These are phyloP conservation scores for Papilio demoleus DNA, from an alignment of 2,888 invertebrate genomes.

Conservation along the genomic window DNA sequence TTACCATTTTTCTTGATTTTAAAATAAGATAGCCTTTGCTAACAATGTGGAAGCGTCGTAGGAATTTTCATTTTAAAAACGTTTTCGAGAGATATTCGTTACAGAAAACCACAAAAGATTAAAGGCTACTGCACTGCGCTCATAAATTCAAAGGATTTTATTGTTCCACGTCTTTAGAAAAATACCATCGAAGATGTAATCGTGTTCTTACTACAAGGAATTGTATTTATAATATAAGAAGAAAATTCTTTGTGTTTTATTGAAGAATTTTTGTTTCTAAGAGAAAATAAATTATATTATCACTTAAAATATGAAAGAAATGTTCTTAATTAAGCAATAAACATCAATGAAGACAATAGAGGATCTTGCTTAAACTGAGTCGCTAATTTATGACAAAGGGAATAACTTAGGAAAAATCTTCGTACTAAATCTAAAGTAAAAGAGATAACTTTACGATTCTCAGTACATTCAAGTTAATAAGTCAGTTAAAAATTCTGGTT, in stretches of 20 bases:
- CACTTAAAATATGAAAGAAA: too few relatives aligned
- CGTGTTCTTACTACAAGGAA: background rate
- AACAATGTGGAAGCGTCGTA: constrained; percentile 7
- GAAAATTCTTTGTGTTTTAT: background rate
- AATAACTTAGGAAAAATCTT: too few relatives aligned
- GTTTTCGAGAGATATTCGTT: constrained; percentile 10
- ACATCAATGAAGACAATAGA: too few relatives aligned
- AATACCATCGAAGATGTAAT: constrained; percentile 8
- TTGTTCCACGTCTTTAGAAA: constrained; percentile 1
- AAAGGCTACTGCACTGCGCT: constrained; percentile 10
- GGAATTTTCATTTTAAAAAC: constrained; percentile 16
- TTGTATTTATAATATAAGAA: background rate
- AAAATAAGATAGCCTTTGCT: background rate
- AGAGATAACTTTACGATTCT: too few relatives aligned
- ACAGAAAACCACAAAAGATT: constrained; percentile 13
- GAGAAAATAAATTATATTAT: background rate
- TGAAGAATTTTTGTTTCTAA: background rate
- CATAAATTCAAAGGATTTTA: constrained; percentile 20
- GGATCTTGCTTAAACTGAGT: too few relatives aligned
- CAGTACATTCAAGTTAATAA: too few relatives aligned
- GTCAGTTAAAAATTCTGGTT: background rate
- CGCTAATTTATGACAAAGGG: too few relatives aligned
- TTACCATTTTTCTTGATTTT: background rate
- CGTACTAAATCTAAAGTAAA: too few relatives aligned
- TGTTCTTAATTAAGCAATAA: too few relatives aligned